A percentile compares a stretch with the other conserved stretches of the same genome.
Evolutionary conservation across 2,888 invertebrate species (phyloP).

Genomic region (Malthinus seriepunctatus): DNA sequence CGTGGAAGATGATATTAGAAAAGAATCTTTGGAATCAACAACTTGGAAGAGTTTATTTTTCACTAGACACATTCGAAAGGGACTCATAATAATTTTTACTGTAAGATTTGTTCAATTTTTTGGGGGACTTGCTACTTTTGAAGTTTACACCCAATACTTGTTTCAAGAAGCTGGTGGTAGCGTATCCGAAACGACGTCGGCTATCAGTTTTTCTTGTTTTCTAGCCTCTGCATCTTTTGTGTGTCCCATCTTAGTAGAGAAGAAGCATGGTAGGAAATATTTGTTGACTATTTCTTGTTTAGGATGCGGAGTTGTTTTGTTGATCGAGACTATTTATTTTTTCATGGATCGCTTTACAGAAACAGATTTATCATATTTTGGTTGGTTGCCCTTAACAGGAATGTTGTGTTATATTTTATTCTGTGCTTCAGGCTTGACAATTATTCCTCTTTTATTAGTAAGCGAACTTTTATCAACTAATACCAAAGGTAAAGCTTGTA

Average conservation of each 20-base stretch:
- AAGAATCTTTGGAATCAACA: slow-evolving; percentile 42
- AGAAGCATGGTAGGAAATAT: slow-evolving; percentile 41
- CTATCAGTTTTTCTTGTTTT: slow-evolving; percentile 41
- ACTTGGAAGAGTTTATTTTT: slow-evolving; percentile 39
- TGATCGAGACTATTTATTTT: slow-evolving; percentile 39
- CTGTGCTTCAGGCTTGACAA: slow-evolving; percentile 37
- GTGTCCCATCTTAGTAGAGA: slow-evolving; percentile 37
- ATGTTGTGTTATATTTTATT: slow-evolving; percentile 38
- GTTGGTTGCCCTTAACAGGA: slow-evolving; percentile 44
- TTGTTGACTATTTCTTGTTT: slow-evolving; percentile 40
- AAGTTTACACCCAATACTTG: slow-evolving; percentile 43
- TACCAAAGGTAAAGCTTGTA: slow-evolving; percentile 44
- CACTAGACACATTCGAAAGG: slow-evolving; percentile 40
- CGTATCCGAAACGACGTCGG: slow-evolving; percentile 39
- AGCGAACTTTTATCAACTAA: slow-evolving; percentile 44
- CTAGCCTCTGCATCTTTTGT: slow-evolving; percentile 23
- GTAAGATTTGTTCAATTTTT: slow-evolving; percentile 42
- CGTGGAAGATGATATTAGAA: slow-evolving; percentile 37
- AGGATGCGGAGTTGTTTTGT: slow-evolving; percentile 36
- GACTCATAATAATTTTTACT: slow-evolving; percentile 35
- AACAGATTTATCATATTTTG: slow-evolving; percentile 24
- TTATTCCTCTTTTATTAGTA: slow-evolving; percentile 43
- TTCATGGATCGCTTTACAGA: slow-evolving; percentile 31
- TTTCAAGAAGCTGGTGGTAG: slow-evolving; percentile 45
- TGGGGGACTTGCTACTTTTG: slow-evolving; percentile 40